Conservation (phyloP, 2,797 vertebrate species). For the Microctenopoma lineatum region DNA sequence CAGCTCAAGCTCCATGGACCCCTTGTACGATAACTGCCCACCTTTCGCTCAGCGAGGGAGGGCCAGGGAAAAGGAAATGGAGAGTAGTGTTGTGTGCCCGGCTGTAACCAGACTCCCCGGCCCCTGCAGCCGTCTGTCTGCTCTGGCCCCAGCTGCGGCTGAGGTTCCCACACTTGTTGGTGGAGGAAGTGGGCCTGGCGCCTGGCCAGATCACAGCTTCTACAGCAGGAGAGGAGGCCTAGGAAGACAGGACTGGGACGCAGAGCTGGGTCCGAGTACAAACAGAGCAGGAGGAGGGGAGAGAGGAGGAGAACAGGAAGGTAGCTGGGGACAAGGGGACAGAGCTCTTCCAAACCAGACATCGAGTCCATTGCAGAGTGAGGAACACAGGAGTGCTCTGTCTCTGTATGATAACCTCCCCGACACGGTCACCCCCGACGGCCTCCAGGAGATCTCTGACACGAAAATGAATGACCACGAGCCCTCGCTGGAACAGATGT, state of each 20-base stretch:
- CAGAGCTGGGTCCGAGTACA: slow-evolving; percentile 39
- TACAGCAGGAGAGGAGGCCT: slow-evolving; percentile 68
- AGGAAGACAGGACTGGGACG: slow-evolving; percentile 61
- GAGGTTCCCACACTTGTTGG: slow-evolving; percentile 66
- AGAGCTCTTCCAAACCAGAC: slow-evolving; percentile 48
- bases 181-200: slow-evolving; percentile 68
- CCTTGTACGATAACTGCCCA: slow-evolving; percentile 75
- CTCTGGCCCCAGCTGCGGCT: slow-evolving; percentile 67
- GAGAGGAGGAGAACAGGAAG: slow-evolving; percentile 45
- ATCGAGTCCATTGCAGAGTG: slow-evolving; percentile 55
- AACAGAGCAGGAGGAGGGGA: slow-evolving; percentile 59
- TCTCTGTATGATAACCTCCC: slow-evolving; percentile 82
- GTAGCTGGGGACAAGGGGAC: slow-evolving; percentile 49
- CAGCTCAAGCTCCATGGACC: slow-evolving; percentile 76
- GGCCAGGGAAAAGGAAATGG: slow-evolving; percentile 63
- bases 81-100: slow-evolving; percentile 55
- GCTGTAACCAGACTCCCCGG: slow-evolving; percentile 67
- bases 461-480: slow-evolving; percentile 65
- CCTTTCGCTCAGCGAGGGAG: slow-evolving; percentile 68
- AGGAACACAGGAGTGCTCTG: slow-evolving; percentile 72
- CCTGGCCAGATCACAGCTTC: slow-evolving; percentile 74
- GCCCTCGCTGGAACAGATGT: slow-evolving; percentile 33
- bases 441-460: slow-evolving; percentile 42
- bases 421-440: slow-evolving; percentile 33
- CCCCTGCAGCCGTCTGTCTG: slow-evolving; percentile 51